These are phyloP conservation scores for Drosophila greeni DNA, from an alignment of 2,888 invertebrate species.

Conservation along the genomic window DNA sequence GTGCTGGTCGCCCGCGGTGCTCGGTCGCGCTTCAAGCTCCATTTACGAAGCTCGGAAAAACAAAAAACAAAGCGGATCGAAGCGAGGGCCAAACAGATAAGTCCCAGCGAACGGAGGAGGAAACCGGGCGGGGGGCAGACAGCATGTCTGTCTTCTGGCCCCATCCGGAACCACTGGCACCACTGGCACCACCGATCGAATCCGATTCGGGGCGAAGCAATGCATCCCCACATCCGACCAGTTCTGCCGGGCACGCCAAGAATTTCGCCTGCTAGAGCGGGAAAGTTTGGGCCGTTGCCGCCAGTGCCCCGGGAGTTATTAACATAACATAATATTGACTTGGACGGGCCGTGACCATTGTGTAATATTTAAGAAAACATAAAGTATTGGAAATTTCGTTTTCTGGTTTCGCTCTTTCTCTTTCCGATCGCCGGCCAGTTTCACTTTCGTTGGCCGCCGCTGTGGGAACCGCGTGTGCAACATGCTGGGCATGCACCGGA, in stretches of 20 bases:
- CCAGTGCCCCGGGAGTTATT: constrained; percentile 41
- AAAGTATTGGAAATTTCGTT: constrained; percentile 41
- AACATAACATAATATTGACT: constrained; percentile 52
- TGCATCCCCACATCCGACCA: constrained; percentile 57
- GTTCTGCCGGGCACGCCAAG: constrained; percentile 61
- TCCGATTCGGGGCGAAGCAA: constrained; percentile 36
- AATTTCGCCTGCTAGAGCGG: constrained; percentile 50
- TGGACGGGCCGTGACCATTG: constrained; percentile 54
- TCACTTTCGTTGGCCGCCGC: constrained; percentile 60
- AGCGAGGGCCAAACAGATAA: constrained; percentile 39
- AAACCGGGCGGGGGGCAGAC: constrained; percentile 19
- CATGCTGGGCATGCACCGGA: constrained; percentile 26
- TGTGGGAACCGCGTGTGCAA: constrained; percentile 51
- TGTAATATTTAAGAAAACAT: constrained; percentile 58
- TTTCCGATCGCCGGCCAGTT: constrained; percentile 39
- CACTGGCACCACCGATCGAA: too few species aligned
- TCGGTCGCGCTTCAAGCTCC: constrained; percentile 67
- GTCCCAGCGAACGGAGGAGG: constrained; percentile 9
- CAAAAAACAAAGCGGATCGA: constrained; percentile 45
- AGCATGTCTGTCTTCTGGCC: constrained; percentile 36
- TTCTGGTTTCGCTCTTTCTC: constrained; percentile 45
- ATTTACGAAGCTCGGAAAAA: constrained; percentile 47
- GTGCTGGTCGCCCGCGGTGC: constrained; percentile 57
- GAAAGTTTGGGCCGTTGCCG: constrained; percentile 31
- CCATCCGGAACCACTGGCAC: constrained; percentile 47